phyloP scores from a whole-genome alignment of 2,888 invertebrate species.

The Clostera curtula region DNA sequence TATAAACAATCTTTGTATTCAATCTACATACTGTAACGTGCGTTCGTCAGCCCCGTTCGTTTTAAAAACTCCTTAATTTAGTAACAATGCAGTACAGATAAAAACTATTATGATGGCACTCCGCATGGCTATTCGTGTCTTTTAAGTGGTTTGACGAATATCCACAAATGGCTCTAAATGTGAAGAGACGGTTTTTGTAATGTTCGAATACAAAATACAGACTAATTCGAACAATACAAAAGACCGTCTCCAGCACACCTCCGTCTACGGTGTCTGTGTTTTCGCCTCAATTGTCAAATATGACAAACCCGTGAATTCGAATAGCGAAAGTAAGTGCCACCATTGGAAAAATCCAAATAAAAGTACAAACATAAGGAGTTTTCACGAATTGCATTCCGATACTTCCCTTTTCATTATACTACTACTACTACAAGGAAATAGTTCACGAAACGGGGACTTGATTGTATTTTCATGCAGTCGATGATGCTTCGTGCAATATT shows the following conservation, averaged over 20 bases:
- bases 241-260: too few species aligned
- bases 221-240: too few species aligned
- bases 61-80: slow-evolving; percentile 36
- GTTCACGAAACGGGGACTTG: slow-evolving; percentile 29
- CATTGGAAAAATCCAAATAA: background rate
- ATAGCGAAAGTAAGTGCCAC: background rate
- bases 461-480: slow-evolving; percentile 27
- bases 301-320: too few species aligned
- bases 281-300: too few species aligned
- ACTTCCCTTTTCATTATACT: slow-evolving; percentile 28
- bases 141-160: too few species aligned
- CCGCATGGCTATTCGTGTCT: too few species aligned
- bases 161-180: slow-evolving; percentile 3
- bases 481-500: slow-evolving; percentile 25
- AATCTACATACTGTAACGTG: too few species aligned
- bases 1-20: slow-evolving; percentile 27
- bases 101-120: too few species aligned
- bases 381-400: slow-evolving; percentile 32
- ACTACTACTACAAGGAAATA: slow-evolving; percentile 20
- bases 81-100: background rate
- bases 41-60: slow-evolving; percentile 44
- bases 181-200: slow-evolving; percentile 1
- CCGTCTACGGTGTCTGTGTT: too few species aligned
- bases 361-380: slow-evolving; percentile 31
- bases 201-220: too few species aligned